phyloP scores from a whole-genome alignment of 37 sponge, comb jelly and placozoan genomes.

The Halisarca cf. caerulea region DNA sequence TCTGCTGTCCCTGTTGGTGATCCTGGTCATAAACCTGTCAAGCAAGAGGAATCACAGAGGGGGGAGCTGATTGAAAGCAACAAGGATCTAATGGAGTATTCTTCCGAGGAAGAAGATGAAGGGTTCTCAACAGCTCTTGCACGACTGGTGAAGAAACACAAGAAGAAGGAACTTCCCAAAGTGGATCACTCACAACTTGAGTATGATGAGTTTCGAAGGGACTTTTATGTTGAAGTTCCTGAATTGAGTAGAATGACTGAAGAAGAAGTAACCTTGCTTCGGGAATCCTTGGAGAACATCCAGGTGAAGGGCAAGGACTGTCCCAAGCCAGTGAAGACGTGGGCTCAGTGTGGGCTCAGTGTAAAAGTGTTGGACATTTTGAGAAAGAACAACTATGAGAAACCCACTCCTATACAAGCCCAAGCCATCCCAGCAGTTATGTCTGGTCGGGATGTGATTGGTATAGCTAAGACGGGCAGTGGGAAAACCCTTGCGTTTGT shows the following conservation, averaged over 20 bases:
- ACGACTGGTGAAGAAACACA: conserved; percentile 63
- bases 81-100: conserved; percentile 91
- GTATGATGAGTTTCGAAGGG: conserved; percentile 84
- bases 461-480: conserved; percentile 97
- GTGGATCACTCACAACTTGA: conserved; percentile 85
- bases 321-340: conserved; percentile 95
- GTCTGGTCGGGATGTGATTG: conserved; percentile 95
- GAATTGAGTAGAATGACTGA: conserved; percentile 90
- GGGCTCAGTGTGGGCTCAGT: conserved; percentile 91
- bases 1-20: not conserved
- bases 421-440: conserved; percentile 97
- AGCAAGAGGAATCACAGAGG: conserved; percentile 31
- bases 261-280: conserved; percentile 76
- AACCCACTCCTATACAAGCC: conserved; percentile 96
- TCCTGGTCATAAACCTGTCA: conserved; percentile 1
- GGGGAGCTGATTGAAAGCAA: conserved; percentile 92
- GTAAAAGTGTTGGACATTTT: conserved; percentile 74
- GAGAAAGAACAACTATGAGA: conserved; percentile 82
- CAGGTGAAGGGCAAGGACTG: conserved; percentile 92
- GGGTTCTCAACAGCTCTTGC: conserved; percentile 70
- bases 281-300: conserved; percentile 79
- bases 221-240: conserved; percentile 97
- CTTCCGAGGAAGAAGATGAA: conserved; percentile 82
- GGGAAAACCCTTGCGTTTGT: conserved; percentile 98
- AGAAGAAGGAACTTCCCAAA: conserved; percentile 86